Evolutionary conservation across 2,113 vertebrate species (phyloP).

Genomic region (Sphaerodactylus townsendi): DNA sequence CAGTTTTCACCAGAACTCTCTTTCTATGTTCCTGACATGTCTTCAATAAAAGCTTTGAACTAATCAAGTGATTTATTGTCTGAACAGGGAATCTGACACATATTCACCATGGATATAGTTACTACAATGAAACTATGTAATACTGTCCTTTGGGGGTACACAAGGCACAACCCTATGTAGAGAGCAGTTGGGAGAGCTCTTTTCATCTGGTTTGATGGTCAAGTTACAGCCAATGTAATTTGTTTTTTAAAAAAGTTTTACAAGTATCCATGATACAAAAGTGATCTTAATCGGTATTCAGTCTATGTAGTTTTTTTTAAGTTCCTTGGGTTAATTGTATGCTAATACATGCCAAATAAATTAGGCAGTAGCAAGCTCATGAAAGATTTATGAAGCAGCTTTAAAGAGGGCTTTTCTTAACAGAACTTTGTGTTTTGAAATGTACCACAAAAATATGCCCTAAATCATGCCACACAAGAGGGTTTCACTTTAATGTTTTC

Average conservation of each 20-base stretch:
- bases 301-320: slow-evolving; percentile 32
- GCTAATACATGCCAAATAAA: slow-evolving; percentile 48
- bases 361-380: slow-evolving; percentile 36
- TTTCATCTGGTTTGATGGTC: slow-evolving; percentile 22
- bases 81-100: too few relatives aligned
- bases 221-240: slow-evolving; percentile 16
- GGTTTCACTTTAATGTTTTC: not conserved
- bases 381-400: slow-evolving; percentile 47
- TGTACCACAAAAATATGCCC: slow-evolving; percentile 17
- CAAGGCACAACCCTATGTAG: not conserved
- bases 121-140: not conserved
- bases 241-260: slow-evolving; percentile 8
- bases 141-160: not conserved
- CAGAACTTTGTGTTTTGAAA: slow-evolving; percentile 27
- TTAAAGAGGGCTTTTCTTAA: slow-evolving; percentile 31
- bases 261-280: slow-evolving; percentile 14
- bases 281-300: slow-evolving; percentile 28
- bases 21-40: too few relatives aligned
- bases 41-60: too few relatives aligned
- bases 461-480: slow-evolving; percentile 1
- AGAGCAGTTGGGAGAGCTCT: not conserved
- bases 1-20: too few relatives aligned
- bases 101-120: not conserved
- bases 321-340: slow-evolving; percentile 50
- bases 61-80: too few relatives aligned